Evolutionary conservation across 2,888 invertebrate species (phyloP).

Genomic region (Pyrgus malvae): DNA sequence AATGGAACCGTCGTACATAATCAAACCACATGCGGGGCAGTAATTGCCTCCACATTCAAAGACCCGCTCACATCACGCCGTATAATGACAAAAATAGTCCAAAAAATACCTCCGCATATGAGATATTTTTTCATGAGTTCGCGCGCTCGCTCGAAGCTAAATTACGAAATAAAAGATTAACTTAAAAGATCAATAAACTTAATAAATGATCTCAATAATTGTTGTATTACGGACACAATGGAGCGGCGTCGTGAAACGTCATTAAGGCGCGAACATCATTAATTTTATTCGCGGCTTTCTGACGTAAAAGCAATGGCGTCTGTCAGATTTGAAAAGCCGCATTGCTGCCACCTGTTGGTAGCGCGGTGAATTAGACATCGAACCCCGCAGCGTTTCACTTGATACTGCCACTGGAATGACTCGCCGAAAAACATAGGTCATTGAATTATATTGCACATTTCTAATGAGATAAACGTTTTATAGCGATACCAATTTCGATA

Average conservation of each 20-base stretch:
- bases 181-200: conserved; percentile 82
- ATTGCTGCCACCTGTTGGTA: conserved; percentile 80
- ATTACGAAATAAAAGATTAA: conserved; percentile 83
- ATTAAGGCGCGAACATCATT: conserved; percentile 81
- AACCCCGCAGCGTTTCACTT: conserved; percentile 74
- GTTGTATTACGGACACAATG: conserved; percentile 82
- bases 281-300: conserved; percentile 81
- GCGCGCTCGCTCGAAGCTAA: conserved; percentile 77
- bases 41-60: conserved; percentile 81
- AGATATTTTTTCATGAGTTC: conserved; percentile 77
- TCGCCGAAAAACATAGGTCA: conserved; percentile 45
- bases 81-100: conserved; percentile 82
- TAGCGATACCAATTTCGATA: not conserved
- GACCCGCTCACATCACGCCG: conserved; percentile 79
- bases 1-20: conserved; percentile 74
- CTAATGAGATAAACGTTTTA: conserved; percentile 22
- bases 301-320: conserved; percentile 80
- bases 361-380: conserved; percentile 76
- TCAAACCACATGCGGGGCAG: conserved; percentile 80
- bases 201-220: conserved; percentile 83
- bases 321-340: conserved; percentile 79
- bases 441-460: conserved; percentile 23
- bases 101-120: conserved; percentile 79
- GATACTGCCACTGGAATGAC: conserved; percentile 77
- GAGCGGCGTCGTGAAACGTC: conserved; percentile 80